A percentile compares a stretch with the other conserved stretches of the same genome.
Evolutionary conservation across 2,888 invertebrate genomes (phyloP).

Genomic region (Siphlonurus alternatus): DNA sequence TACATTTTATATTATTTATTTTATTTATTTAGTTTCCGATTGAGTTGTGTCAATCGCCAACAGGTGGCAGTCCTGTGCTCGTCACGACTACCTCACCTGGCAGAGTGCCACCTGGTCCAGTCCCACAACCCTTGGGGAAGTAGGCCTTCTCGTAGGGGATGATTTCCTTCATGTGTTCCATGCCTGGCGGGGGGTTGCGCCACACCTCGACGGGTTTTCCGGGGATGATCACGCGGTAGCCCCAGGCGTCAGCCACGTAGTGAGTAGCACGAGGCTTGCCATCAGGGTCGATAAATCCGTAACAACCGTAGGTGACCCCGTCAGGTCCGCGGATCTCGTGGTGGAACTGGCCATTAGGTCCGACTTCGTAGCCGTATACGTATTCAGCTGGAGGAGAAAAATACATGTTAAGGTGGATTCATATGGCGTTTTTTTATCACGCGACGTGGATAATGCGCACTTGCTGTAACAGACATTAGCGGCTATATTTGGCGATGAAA

Average conservation of each 20-base stretch:
- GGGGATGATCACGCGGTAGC: constrained; percentile 55
- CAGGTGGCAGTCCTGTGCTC: too few relatives aligned
- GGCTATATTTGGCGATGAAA: too few relatives aligned
- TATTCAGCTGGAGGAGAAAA: constrained; percentile 35
- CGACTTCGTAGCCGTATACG: constrained; percentile 61
- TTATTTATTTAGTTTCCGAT: too few relatives aligned
- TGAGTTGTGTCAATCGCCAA: neutral
- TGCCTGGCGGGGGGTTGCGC: constrained; percentile 28
- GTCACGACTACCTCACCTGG: constrained; percentile 10
- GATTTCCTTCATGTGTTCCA: constrained; percentile 17
- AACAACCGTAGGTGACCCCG: constrained; percentile 63
- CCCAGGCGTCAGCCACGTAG: constrained; percentile 61
- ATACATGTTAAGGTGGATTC: neutral
- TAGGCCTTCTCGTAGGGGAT: constrained; percentile 49
- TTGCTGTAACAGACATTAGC: too few relatives aligned
- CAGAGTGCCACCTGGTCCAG: constrained; percentile 19
- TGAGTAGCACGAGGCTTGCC: constrained; percentile 48
- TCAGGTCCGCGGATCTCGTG: constrained; percentile 60
- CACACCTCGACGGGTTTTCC: constrained; percentile 49
- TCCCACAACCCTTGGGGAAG: constrained; percentile 56
- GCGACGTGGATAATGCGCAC: too few relatives aligned
- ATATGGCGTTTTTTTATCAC: neutral
- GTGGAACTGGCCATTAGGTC: constrained; percentile 58
- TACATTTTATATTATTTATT: too few relatives aligned
- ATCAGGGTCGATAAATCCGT: constrained; percentile 55